Evolutionary conservation across 2,113 vertebrate genomes (phyloP).

Genomic region (Aleadryas rufinucha): DNA sequence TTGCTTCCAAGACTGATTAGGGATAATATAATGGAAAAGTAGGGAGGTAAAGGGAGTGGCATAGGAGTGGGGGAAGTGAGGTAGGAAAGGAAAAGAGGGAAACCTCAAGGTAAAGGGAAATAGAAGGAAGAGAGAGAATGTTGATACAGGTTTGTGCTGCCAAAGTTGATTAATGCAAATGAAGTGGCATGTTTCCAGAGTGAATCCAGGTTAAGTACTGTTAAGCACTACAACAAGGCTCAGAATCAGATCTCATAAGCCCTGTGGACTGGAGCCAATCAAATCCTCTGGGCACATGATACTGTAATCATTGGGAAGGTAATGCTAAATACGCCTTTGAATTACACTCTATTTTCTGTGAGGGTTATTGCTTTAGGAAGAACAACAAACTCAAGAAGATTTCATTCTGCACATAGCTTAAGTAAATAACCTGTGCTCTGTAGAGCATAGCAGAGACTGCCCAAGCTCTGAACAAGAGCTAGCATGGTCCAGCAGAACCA

Average conservation of each 20-base stretch:
- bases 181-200: background rate
- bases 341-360: accelerated
- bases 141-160: background rate
- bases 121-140: background rate
- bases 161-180: background rate
- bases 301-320: background rate
- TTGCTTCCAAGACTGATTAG: background rate
- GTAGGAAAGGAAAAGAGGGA: background rate
- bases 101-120: background rate
- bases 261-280: background rate
- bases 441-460: background rate
- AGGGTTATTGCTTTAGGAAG: background rate
- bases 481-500: background rate
- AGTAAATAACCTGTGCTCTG: background rate
- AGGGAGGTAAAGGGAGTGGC: background rate
- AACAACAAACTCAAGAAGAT: background rate
- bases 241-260: background rate
- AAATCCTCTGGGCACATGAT: background rate
- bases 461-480: background rate
- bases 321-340: background rate
- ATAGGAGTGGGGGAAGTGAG: accelerated
- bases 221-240: background rate
- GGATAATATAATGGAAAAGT: background rate
- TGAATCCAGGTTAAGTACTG: background rate
- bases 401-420: background rate